Evolutionary conservation across 2,113 vertebrate species (phyloP), one percentile per base, ranked within the genome.

Genomic region (Tetrax tetrax): DNA sequence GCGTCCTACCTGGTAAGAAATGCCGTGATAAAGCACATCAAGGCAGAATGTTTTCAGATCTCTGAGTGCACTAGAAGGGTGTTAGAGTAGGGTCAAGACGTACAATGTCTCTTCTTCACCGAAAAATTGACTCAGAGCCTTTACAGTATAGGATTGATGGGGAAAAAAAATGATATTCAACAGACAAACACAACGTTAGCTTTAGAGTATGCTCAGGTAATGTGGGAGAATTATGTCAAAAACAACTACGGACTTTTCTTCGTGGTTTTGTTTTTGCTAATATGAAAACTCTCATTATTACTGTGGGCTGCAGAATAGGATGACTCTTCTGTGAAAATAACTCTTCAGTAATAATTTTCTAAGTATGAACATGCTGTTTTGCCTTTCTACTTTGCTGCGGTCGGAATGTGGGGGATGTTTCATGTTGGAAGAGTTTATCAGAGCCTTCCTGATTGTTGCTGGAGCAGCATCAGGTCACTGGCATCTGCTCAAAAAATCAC

Each of bases 1-100:
- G 28, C 24, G 60, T 54, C 25, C n/a, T 51, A 65, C 64, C 19
- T 78, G 28, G n/a, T 79, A 83, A 56, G 56, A 68, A 88, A 71
- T 23, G 7, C 24, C 50, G 17, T 1, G 0, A 29, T 43, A 47
- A 54, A 75, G 25, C 41, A 28, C 4, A 10, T 48, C 13, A 38
- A 35, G 31, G 12, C 3, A 7, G 25, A 45, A 70, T 21, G 29
- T 6, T 53, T 79, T 83, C 37, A 59, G 47, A 57, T 12, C 35
- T 28, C 50, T 2, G 8, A 70, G n/a, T 14, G 10, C 10, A 31
- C 23, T 37, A 59, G 43, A 24, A 69, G 14, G 79, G 38, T 21
- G 14, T 54, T 64, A 20, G 57, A 37, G 22, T 54, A 28, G 45
- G 8, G 14, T 21, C n/a, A 57, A 59, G 33, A 7, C 12, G 9